phyloP scores from a whole-genome alignment of 1,140 invertebrate genomes.

The Aethina tumida region DNA sequence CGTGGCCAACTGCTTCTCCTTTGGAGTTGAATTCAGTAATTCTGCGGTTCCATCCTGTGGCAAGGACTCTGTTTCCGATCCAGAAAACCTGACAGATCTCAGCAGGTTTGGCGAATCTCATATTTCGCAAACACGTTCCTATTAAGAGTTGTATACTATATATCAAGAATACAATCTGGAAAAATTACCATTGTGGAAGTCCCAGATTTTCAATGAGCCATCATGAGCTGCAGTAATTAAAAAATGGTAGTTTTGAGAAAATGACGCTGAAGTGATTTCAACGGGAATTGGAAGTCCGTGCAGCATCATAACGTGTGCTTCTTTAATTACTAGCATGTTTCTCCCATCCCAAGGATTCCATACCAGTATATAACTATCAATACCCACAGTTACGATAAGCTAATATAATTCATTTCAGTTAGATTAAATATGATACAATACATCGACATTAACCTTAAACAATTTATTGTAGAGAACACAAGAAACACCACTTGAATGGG shows the following conservation, averaged over 20 bases:
- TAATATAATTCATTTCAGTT: slow-evolving; percentile 5
- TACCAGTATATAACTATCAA: slow-evolving; percentile 61
- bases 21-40: slow-evolving; percentile 60
- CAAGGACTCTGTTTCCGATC: slow-evolving; percentile 49
- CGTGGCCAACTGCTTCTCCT: slow-evolving; percentile 37
- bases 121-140: slow-evolving; percentile 51
- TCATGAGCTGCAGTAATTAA: slow-evolving; percentile 42
- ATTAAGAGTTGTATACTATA: no score
- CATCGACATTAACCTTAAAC: slow-evolving; percentile 40
- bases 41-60: slow-evolving; percentile 57
- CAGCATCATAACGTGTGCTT: slow-evolving; percentile 50
- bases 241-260: slow-evolving; percentile 53
- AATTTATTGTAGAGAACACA: slow-evolving; percentile 57
- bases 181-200: slow-evolving; percentile 68
- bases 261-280: slow-evolving; percentile 66
- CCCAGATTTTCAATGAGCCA: slow-evolving; percentile 57
- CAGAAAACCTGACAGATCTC: slow-evolving; percentile 50
- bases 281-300: slow-evolving; percentile 50
- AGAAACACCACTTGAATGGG: slow-evolving; percentile 51
- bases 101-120: slow-evolving; percentile 48
- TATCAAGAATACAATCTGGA: no score
- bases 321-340: slow-evolving; percentile 48
- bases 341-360: slow-evolving; percentile 58
- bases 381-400: slow-evolving; percentile 52
- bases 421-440: slow-evolving; percentile 1